phyloP scores from a whole-genome alignment of 2,888 invertebrate species.

The Drosophila subquinaria region DNA sequence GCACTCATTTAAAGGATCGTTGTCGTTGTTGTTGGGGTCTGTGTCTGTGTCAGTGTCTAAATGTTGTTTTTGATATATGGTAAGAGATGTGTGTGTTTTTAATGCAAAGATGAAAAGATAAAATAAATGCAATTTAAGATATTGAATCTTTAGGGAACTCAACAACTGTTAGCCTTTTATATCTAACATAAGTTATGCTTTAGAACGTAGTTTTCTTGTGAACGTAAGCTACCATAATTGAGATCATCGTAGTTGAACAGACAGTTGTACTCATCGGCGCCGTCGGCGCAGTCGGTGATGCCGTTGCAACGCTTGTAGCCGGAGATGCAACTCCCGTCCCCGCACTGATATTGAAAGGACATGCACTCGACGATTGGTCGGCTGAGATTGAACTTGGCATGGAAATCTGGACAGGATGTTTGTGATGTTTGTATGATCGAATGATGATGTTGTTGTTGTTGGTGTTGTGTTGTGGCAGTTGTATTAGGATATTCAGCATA shows the following conservation, averaged over 20 bases:
- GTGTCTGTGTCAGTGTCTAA: slow-evolving; percentile 53
- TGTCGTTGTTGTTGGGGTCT: slow-evolving; percentile 44
- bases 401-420: slow-evolving; percentile 67
- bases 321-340: slow-evolving; percentile 88
- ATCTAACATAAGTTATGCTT: background rate
- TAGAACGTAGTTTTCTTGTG: background rate
- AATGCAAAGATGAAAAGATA: slow-evolving; percentile 47
- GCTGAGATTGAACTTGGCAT: slow-evolving; percentile 83
- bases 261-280: slow-evolving; percentile 89
- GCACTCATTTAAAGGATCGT: slow-evolving; percentile 78
- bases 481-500: slow-evolving; percentile 16
- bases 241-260: slow-evolving; percentile 84
- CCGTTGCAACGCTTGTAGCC: slow-evolving; percentile 88
- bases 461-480: slow-evolving; percentile 35
- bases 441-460: slow-evolving; percentile 35
- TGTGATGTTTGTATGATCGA: slow-evolving; percentile 21
- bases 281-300: slow-evolving; percentile 87
- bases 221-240: slow-evolving; percentile 76
- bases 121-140: slow-evolving; percentile 31
- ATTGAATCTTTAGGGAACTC: background rate
- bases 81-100: slow-evolving; percentile 15
- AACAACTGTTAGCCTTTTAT: background rate
- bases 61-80: slow-evolving; percentile 27
- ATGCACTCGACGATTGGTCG: slow-evolving; percentile 81
- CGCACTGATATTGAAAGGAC: slow-evolving; percentile 88